phyloP scores from a whole-genome alignment of 2,888 invertebrate genomes.

The Apantesis nais region DNA sequence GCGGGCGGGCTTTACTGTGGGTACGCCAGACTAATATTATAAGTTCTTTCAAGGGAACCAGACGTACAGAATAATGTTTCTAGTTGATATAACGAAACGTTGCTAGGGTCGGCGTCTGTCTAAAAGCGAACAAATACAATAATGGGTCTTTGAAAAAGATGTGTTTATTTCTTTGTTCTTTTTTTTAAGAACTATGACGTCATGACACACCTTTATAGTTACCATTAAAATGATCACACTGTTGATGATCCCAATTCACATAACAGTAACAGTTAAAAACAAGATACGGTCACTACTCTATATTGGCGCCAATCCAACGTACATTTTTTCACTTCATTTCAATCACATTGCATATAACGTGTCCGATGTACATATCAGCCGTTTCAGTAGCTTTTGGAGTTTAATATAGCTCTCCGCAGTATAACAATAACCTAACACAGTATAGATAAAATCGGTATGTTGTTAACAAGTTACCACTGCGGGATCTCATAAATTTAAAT shows the following conservation, averaged over 20 bases:
- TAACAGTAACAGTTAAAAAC: conserved; percentile 5
- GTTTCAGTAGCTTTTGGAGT: conserved; percentile 15
- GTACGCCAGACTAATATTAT: conserved; percentile 44
- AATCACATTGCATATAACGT: conserved; percentile 26
- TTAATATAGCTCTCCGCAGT: conserved; percentile 2
- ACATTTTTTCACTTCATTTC: conserved; percentile 36
- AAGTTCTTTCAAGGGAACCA: conserved; percentile 41
- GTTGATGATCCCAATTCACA: conserved; percentile 17
- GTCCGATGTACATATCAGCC: conserved; percentile 14
- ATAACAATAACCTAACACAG: not conserved
- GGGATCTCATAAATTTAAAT: conserved; percentile 33
- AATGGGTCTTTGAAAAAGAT: not conserved
- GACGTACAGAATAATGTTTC: conserved; percentile 37
- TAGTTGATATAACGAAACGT: conserved; percentile 23
- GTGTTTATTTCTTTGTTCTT: not conserved
- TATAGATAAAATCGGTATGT: conserved; percentile 29
- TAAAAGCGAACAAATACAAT: conserved; percentile 8
- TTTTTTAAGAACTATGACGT: not conserved
- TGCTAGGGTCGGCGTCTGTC: not conserved
- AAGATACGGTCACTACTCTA: conserved; percentile 18
- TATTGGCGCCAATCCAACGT: conserved; percentile 38
- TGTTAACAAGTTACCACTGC: conserved; percentile 15
- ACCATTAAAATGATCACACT: conserved; percentile 7
- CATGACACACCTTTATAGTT: not conserved
- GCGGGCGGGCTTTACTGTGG: conserved; percentile 15